Evolutionary conservation across 92 coral and sea anemone genomes (phyloP).

Genomic region (Porites cylindrica): DNA sequence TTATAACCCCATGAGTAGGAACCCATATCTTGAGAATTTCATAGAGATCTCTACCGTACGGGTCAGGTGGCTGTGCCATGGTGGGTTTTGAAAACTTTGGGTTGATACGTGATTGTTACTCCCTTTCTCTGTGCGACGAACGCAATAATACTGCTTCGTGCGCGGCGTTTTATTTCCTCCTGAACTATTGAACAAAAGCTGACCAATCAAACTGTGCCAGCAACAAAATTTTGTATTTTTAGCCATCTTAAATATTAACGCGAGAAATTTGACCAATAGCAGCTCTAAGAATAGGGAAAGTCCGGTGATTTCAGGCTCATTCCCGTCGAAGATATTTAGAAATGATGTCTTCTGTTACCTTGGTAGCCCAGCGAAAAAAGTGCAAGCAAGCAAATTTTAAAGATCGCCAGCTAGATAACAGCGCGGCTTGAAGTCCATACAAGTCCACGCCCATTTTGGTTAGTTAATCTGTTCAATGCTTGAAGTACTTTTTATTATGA

Average conservation of each 20-base stretch:
- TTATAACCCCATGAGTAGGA: conserved; percentile 26
- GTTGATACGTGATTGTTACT: not conserved
- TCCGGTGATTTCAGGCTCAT: not conserved
- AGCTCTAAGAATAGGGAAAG: not conserved
- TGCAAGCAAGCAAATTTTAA: no score
- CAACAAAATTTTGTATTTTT: not conserved
- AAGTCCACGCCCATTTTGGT: no score
- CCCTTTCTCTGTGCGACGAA: not conserved
- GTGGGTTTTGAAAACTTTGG: no score
- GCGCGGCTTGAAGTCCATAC: no score
- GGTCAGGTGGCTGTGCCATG: not conserved
- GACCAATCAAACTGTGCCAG: conserved; percentile 17
- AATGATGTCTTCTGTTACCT: no score
- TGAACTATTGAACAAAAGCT: not conserved
- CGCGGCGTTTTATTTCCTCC: not conserved
- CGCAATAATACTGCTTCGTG: not conserved
- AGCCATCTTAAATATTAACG: not conserved
- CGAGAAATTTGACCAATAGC: not conserved
- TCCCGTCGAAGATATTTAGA: no score
- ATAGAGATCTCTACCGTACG: not conserved
- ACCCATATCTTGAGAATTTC: conserved; percentile 43
- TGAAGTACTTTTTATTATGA: no score
- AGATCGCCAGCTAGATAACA: no score
- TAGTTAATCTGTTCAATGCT: no score
- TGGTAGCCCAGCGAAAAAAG: no score